These are phyloP conservation scores for Aphodius sticticus DNA, from an alignment of 2,888 invertebrate genomes.

Conservation along the genomic window DNA sequence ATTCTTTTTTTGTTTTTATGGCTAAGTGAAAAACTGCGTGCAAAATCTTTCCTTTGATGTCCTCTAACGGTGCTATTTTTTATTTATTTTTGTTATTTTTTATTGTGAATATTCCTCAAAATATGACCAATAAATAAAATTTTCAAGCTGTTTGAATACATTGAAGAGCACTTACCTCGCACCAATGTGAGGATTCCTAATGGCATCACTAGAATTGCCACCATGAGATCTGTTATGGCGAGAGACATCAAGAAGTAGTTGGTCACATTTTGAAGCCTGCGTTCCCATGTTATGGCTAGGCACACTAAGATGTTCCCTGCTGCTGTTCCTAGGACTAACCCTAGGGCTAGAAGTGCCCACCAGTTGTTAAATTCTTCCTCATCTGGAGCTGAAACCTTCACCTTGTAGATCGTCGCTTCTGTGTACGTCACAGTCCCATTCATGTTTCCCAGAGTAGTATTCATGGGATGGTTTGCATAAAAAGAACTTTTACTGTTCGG, in stretches of 20 bases:
- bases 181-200: constrained; percentile 85
- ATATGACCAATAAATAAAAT: too few relatives aligned
- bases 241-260: constrained; percentile 97
- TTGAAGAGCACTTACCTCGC: constrained; percentile 69
- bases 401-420: constrained; percentile 35
- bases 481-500: not conserved
- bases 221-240: constrained; percentile 94
- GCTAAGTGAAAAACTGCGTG: too few relatives aligned
- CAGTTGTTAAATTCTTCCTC: constrained; percentile 58
- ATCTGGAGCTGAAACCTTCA: constrained; percentile 20
- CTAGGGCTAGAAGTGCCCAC: constrained; percentile 81
- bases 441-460: constrained; percentile 24
- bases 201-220: constrained; percentile 95
- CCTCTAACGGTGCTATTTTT: too few relatives aligned
- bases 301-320: constrained; percentile 95
- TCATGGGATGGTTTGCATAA: not conserved
- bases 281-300: constrained; percentile 90
- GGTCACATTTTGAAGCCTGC: constrained; percentile 93
- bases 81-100: too few relatives aligned
- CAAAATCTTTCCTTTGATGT: too few relatives aligned
- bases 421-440: constrained; percentile 32
- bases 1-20: too few relatives aligned
- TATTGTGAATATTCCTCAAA: too few relatives aligned
- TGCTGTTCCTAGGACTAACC: constrained; percentile 85
- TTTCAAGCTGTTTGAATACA: too few relatives aligned